Evolutionary conservation across 1,140 invertebrate genomes (phyloP).

Genomic region (Chlorops oryzae): DNA sequence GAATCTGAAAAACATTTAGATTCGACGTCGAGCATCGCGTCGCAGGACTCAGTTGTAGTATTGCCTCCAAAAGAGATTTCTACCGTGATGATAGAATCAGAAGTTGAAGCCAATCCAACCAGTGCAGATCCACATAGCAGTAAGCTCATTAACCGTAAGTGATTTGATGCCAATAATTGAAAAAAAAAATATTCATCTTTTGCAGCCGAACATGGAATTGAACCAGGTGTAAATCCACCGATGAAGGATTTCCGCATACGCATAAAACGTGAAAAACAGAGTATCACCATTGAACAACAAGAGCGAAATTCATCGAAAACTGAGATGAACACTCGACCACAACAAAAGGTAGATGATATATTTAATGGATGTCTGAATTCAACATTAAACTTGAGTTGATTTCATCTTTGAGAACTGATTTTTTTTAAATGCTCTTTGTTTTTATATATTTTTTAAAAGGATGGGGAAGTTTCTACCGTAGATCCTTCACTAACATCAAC

Average conservation of each 20-base stretch:
- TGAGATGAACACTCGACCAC: not conserved
- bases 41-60: conserved; percentile 4
- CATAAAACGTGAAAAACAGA: conserved; percentile 37
- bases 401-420: too few relatives aligned
- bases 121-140: too few relatives aligned
- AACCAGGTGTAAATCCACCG: too few relatives aligned
- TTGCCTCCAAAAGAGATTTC: conserved; percentile 3
- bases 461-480: too few relatives aligned
- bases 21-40: not conserved
- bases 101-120: conserved; percentile 5
- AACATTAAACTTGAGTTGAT: too few relatives aligned
- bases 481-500: conserved; percentile 18
- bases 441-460: too few relatives aligned
- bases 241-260: conserved; percentile 19
- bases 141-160: too few relatives aligned
- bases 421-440: too few relatives aligned
- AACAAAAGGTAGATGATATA: not conserved
- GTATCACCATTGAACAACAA: conserved; percentile 12
- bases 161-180: too few relatives aligned
- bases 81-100: conserved; percentile 9
- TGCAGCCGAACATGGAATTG: too few relatives aligned
- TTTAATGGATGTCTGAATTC: conserved; percentile 7
- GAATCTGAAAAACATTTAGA: not conserved
- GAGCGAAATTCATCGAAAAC: not conserved
- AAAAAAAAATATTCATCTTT: too few relatives aligned